Conservation (phyloP, 1,140 invertebrate species). For the Tetramorium simillimum region DNA sequence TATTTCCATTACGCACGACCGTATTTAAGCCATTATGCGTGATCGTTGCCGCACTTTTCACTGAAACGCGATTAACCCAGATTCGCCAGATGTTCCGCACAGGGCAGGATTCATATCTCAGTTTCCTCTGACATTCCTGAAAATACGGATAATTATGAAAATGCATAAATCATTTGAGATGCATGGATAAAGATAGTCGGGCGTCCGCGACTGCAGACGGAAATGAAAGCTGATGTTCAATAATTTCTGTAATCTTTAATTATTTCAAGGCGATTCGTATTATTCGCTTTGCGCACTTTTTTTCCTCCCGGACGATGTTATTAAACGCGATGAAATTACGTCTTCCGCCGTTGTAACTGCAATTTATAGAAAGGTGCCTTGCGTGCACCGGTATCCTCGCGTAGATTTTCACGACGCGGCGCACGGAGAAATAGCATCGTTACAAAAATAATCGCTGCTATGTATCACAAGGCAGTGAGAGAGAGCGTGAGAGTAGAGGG, state of each 20-base stretch:
- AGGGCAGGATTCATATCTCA: slow-evolving; percentile 66
- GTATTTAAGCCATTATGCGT: slow-evolving; percentile 75
- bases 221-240: slow-evolving; percentile 24
- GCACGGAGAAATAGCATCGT: slow-evolving; percentile 50
- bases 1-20: slow-evolving; percentile 74
- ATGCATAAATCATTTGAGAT: slow-evolving; percentile 58
- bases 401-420: slow-evolving; percentile 34
- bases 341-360: slow-evolving; percentile 39
- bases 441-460: slow-evolving; percentile 53
- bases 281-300: neutral
- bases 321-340: slow-evolving; percentile 41
- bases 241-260: slow-evolving; percentile 43
- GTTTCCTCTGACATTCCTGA: slow-evolving; percentile 65
- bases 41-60: slow-evolving; percentile 72
- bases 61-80: slow-evolving; percentile 73
- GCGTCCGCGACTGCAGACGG: neutral
- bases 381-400: slow-evolving; percentile 21
- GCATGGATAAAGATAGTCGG: slow-evolving; percentile 24
- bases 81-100: slow-evolving; percentile 67
- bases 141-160: slow-evolving; percentile 60
- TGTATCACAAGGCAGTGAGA: neutral
- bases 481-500: neutral
- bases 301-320: neutral
- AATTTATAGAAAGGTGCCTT: slow-evolving; percentile 44
- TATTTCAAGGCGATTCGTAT: slow-evolving; percentile 20